phyloP scores from a whole-genome alignment of 2,797 vertebrate genomes.

The Microhierax caerulescens region DNA sequence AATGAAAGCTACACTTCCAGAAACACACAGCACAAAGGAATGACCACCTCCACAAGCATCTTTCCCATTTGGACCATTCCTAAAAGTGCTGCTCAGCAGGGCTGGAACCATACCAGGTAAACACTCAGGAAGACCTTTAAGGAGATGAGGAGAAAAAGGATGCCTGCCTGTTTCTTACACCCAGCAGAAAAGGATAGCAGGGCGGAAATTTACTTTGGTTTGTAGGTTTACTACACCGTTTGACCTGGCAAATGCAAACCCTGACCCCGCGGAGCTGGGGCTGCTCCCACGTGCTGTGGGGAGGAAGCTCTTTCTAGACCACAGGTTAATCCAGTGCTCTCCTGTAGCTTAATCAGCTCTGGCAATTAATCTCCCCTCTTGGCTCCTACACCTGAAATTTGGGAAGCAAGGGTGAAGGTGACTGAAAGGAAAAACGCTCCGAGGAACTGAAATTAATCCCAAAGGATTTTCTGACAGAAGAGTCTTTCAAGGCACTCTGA shows the following conservation, averaged over 20 bases:
- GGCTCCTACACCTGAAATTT: background rate
- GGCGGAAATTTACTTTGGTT: background rate
- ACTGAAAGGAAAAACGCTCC: background rate
- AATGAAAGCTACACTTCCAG: background rate
- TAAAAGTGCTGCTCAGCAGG: background rate
- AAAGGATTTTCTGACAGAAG: slow-evolving; percentile 35
- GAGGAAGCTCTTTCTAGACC: background rate
- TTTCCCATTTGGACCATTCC: background rate
- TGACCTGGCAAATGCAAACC: background rate
- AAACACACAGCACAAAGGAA: background rate
- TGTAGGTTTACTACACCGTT: background rate
- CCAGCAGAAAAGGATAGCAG: background rate
- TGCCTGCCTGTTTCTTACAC: background rate
- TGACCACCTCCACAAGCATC: background rate
- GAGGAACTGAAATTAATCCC: slow-evolving; percentile 23
- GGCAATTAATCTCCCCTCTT: background rate
- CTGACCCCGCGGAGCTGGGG: fast-evolving
- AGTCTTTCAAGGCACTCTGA: slow-evolving; percentile 8
- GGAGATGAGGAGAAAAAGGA: background rate
- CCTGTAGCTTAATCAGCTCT: background rate
- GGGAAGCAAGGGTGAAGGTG: background rate
- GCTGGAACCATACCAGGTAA: background rate
- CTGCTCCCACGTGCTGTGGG: background rate
- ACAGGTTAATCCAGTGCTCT: background rate
- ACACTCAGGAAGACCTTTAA: background rate